A percentile compares a stretch with the other conserved stretches of the same genome.
phyloP scores from a whole-genome alignment of 2,113 vertebrate genomes.

The Delphinapterus leucas region DNA sequence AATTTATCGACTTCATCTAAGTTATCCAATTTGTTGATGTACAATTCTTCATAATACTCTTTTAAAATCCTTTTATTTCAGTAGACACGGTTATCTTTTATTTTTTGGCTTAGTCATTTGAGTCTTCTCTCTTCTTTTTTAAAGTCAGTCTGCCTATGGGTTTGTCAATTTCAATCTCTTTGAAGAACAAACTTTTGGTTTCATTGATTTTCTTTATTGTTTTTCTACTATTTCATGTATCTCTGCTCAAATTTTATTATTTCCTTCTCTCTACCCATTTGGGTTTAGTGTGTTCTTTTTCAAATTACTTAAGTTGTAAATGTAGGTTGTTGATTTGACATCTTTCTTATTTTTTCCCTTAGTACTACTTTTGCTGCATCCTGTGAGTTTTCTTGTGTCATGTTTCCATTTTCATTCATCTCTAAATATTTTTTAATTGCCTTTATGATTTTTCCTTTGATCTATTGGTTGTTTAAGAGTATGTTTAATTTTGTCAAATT shows the following conservation, averaged over 20 bases:
- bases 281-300: background rate
- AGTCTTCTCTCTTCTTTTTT: background rate
- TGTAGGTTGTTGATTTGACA: background rate
- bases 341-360: background rate
- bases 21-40: background rate
- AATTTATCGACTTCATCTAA: background rate
- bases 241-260: background rate
- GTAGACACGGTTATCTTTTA: background rate
- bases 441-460: background rate
- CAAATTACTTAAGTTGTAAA: background rate
- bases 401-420: background rate
- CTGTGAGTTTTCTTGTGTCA: background rate
- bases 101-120: background rate
- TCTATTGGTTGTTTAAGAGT: background rate
- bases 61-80: background rate
- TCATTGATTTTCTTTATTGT: background rate
- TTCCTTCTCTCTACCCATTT: background rate
- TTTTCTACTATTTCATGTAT: background rate
- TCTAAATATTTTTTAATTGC: background rate
- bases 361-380: background rate
- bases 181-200: background rate
- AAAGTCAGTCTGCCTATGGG: background rate
- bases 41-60: background rate
- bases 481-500: background rate
- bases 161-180: background rate